Evolutionary conservation across 2,113 vertebrate genomes (phyloP).

Genomic region (Bubo bubo): DNA sequence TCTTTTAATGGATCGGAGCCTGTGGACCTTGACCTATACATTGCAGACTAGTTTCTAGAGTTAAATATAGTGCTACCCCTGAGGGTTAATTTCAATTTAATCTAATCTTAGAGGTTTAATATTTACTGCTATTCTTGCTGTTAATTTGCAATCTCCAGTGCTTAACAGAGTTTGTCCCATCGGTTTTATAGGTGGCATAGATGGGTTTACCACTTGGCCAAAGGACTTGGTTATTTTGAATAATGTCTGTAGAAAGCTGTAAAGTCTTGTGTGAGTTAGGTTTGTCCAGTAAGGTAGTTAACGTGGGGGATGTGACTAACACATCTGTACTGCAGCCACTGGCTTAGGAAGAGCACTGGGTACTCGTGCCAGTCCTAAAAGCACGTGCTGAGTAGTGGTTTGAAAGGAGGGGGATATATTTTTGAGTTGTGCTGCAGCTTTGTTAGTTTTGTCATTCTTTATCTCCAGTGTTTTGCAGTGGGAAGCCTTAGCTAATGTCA

Average conservation of each 20-base stretch:
- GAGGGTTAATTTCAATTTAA: not conserved
- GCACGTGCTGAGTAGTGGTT: not conserved
- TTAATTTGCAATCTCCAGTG: not conserved
- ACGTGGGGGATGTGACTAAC: not conserved
- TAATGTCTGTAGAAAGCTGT: not conserved
- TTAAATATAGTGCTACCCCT: not conserved
- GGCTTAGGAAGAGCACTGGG: not conserved
- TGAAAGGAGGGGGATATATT: not conserved
- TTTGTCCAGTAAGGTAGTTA: not conserved
- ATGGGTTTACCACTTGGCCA: not conserved
- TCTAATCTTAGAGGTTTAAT: not conserved
- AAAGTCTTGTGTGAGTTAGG: not conserved
- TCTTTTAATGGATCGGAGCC: not conserved
- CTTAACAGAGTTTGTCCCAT: not conserved
- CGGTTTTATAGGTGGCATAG: not conserved
- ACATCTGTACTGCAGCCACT: not conserved
- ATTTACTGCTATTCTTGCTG: not conserved
- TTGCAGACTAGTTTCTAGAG: not conserved
- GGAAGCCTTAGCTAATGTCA: not conserved
- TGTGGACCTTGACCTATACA: not conserved
- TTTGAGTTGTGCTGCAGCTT: not conserved
- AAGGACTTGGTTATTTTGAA: not conserved
- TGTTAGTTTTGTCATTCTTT: not conserved
- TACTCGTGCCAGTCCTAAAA: not conserved
- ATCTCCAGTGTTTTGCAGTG: not conserved